Base-by-base conservation (phyloP, 2,797 vertebrate species). In the Acipenser oxyrinchus region DNA sequence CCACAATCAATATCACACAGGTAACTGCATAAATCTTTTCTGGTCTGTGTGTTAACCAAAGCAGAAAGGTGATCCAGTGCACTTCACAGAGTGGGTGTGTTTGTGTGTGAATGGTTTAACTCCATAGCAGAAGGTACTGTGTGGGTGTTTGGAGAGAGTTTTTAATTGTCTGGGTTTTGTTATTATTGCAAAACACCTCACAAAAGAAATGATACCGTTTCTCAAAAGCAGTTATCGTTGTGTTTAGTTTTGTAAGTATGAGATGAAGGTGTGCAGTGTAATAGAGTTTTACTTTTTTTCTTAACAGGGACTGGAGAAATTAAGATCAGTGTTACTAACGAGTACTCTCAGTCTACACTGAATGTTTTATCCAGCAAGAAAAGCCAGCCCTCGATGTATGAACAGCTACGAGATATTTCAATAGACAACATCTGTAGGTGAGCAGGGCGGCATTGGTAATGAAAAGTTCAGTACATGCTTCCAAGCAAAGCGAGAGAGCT, bases 381-480 rank as follows among this genome's bases (percentile, higher is more conserved):
- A 80, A 92, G 79, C 71, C 94, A 96, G 67, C 88, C 94, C 0
- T 97, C 96, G 72, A 97, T 99, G 95, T 99, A 99, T 0, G 97
- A 99, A 66, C 97, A 99, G 80, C 93, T 99, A 51, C 83, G 97
- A 49, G 97, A 99, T 78, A 95, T 99, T 65, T 96, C 96, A 68
- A 99, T 98, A 6, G 94, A 99, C 68, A 99, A 96, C 79, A 96
- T 99, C 81, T 99, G 97, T 93, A 94, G 97, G 97, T 97, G 69
- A 76, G 70, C 1, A 6, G 8, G 10, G 52, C 0, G 18, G 6
- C 7, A 11, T 51, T 15, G 15, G 2, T 49, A 7, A 0, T 0
- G 0, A 5, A 13, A 48, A 37, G 23, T 37, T 2, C 23, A 37
- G 23, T 18, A 18, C 15, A 18, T 18, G 15, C 15, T 18, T 18